Percentiles rank a stretch among this genome's conserved stretches.
phyloP scores from a whole-genome alignment of 2,888 invertebrate genomes.

The Galerucella pusilla region DNA sequence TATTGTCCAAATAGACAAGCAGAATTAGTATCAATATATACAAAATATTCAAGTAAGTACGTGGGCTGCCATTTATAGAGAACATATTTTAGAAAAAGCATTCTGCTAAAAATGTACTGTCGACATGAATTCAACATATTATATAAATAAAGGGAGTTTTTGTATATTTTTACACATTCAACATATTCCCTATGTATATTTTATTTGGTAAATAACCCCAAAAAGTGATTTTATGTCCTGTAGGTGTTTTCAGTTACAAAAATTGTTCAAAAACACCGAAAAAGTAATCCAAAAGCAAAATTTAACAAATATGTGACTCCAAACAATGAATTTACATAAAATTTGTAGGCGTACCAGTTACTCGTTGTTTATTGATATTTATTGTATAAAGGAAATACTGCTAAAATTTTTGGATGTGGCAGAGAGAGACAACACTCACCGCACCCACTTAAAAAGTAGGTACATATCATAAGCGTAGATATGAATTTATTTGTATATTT shows the following conservation, averaged over 20 bases:
- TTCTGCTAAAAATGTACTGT: too few species aligned
- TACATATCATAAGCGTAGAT: conserved; percentile 31
- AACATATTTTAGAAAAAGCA: too few species aligned
- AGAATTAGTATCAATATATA: too few species aligned
- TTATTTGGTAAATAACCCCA: not conserved
- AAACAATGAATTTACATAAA: conserved; percentile 45
- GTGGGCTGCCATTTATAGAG: too few species aligned
- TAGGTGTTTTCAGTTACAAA: too few species aligned
- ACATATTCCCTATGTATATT: not conserved
- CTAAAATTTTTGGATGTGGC: conserved; percentile 34
- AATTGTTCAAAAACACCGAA: not conserved
- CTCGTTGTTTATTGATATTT: conserved; percentile 35
- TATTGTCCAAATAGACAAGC: not conserved
- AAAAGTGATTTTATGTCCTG: too few species aligned
- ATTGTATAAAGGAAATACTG: conserved; percentile 24
- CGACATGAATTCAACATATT: too few species aligned
- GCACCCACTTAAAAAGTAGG: conserved; percentile 38
- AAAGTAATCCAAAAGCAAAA: conserved; percentile 10
- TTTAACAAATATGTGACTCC: conserved; percentile 37
- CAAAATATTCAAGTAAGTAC: too few species aligned
- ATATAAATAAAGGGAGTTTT: too few species aligned
- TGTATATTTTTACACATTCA: too few species aligned
- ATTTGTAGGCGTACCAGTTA: conserved; percentile 40
- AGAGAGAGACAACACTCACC: conserved; percentile 24
- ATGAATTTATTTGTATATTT: not conserved